Evolutionary conservation across 2,888 invertebrate genomes (phyloP), one percentile per base, ranked within the genome.

Genomic region (Dyspetes luteomarginatus): DNA sequence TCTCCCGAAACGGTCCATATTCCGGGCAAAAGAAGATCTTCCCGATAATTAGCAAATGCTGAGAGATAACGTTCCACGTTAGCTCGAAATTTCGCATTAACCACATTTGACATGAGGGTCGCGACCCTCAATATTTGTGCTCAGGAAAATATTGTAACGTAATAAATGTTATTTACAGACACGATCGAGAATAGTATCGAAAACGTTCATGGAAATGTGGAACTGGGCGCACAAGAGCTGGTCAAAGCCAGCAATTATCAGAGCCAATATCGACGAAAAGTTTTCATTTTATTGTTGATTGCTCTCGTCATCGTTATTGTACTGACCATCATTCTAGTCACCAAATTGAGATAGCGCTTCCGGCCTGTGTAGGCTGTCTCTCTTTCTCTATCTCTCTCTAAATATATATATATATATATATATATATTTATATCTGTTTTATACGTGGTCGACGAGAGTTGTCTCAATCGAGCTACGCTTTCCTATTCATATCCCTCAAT

Each of bases 161-260:
- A 17, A 28, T 24, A 30, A 26, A 65, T 76, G 69, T 1, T 83
- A 82, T 93, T n/a, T 93, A 22, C 92, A 98, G 98, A 97, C 91
- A 94, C 96, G 4, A 97, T 98, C 85, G 97, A 97, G 91, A 95
- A 94, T 86, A 95, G 95, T 92, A 95, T 98, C 88, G 97, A 97
- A 88, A 94, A 94, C 78, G 95, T 96, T 0, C 94, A 95, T 67
- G 94, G 94, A 1, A 94, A 96, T 86, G 96, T 98, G 3, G 97
- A 97, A 90, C 92, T 94, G n/a, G 98, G 97, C 0, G 94, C 94
- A 4, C 94, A 95, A 82, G 95, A 98, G 87, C 92, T 98, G 50
- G 93, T 95, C n/a, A 97, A 97, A 91, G 98, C 97, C 17, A 95
- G 95, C 36, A 94, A 94, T 85, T 95, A 97, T 92, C 96, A 97